Conservation (phyloP, 2,113 vertebrate genomes). For the Leuciscus idus region DNA sequence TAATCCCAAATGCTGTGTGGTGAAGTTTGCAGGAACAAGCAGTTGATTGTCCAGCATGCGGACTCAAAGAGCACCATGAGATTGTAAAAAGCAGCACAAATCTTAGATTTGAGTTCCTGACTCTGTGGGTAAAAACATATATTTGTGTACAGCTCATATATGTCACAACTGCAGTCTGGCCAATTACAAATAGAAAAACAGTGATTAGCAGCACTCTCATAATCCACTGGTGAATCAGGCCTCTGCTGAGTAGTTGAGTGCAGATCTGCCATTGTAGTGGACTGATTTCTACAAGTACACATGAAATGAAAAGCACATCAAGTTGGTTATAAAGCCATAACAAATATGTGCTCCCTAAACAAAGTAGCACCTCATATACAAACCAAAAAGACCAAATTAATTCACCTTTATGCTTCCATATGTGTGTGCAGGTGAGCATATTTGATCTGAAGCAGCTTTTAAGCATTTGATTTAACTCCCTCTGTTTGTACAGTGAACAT, state of each 20-base stretch:
- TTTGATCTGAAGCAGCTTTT: conserved; percentile 13
- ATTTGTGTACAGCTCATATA: conserved; percentile 67
- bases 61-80: conserved; percentile 66
- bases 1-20: conserved; percentile 70
- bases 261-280: not conserved
- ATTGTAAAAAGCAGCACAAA: conserved; percentile 69
- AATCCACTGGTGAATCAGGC: conserved; percentile 55
- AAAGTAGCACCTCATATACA: not conserved
- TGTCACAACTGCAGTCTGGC: conserved; percentile 61
- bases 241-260: not conserved
- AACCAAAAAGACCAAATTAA: not conserved
- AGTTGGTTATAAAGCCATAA: not conserved
- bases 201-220: conserved; percentile 66
- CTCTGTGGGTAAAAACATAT: conserved; percentile 60
- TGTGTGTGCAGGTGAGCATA: not conserved
- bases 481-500: not conserved
- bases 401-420: conserved; percentile 44
- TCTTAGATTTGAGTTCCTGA: conserved; percentile 69
- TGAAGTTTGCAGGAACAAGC: conserved; percentile 71
- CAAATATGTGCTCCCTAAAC: not conserved
- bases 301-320: conserved; percentile 17
- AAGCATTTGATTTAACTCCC: not conserved
- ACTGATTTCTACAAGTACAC: conserved; percentile 24
- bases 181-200: conserved; percentile 61
- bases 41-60: conserved; percentile 60